Evolutionary conservation across 23 tunicate genomes (phyloP).

Genomic region (Diplosoma virens): DNA sequence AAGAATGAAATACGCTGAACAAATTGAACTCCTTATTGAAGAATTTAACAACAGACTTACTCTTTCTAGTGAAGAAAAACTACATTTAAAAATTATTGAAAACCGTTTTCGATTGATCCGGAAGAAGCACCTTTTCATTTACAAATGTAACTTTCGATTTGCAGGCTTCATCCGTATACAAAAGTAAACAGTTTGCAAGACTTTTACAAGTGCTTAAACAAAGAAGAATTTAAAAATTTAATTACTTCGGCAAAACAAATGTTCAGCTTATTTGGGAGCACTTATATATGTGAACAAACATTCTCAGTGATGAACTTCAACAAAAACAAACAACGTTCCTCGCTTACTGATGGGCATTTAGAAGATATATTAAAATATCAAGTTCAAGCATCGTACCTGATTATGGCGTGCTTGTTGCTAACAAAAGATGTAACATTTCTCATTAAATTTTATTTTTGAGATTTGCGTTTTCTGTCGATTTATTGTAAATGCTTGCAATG

Average conservation of each 20-base stretch:
- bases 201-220: too few species aligned
- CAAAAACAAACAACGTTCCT: too few species aligned
- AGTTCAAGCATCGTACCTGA: constrained; percentile 18
- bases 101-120: constrained; percentile 41
- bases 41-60: constrained; percentile 35
- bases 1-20: constrained; percentile 44
- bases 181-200: too few species aligned
- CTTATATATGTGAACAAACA: constrained; percentile 32
- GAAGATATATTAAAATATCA: constrained; percentile 11
- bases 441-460: constrained; percentile 1
- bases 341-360: constrained; percentile 26
- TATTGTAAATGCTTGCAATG: constrained; percentile 3
- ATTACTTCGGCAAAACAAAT: too few species aligned
- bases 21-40: constrained; percentile 32
- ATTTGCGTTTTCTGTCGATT: background rate
- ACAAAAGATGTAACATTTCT: background rate
- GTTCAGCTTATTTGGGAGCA: constrained; percentile 39
- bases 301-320: too few species aligned
- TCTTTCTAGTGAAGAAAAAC: constrained; percentile 49
- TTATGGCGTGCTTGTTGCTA: too few species aligned
- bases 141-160: constrained; percentile 38
- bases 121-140: constrained; percentile 46
- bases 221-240: too few species aligned
- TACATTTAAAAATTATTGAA: constrained; percentile 45
- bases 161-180: constrained; percentile 36